Evolutionary conservation across 2,797 vertebrate species (phyloP).

Genomic region (Esox lucius): DNA sequence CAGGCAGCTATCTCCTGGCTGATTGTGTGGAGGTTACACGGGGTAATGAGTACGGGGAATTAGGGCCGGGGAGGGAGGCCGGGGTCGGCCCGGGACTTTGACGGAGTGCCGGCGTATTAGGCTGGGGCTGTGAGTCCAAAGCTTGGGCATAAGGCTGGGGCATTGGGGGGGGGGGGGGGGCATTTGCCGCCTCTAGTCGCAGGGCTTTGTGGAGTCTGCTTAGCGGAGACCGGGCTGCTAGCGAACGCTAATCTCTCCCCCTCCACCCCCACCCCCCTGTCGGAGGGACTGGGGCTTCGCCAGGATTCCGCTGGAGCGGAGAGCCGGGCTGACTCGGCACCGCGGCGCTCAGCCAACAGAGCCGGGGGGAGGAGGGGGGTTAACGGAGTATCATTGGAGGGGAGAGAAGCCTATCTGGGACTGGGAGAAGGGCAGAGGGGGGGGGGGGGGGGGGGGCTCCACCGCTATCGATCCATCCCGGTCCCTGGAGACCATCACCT

Average conservation of each 20-base stretch:
- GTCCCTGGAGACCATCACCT: conserved; percentile 37
- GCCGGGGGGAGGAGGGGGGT: conserved; percentile 16
- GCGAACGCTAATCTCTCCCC: conserved; percentile 46
- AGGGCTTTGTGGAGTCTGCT: conserved; percentile 47
- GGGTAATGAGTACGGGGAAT: not conserved
- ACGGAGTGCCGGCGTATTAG: not conserved
- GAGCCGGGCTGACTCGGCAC: conserved; percentile 13
- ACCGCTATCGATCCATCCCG: not conserved
- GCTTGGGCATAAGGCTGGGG: not conserved
- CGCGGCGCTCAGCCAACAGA: not conserved
- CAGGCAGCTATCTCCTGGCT: not conserved
- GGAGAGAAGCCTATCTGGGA: conserved; percentile 23
- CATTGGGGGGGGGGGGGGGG: too few species aligned
- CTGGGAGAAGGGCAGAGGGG: not conserved
- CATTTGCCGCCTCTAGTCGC: too few species aligned
- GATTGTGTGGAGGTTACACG: not conserved
- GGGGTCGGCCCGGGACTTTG: too few species aligned
- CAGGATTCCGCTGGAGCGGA: conserved; percentile 48
- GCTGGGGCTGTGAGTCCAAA: not conserved
- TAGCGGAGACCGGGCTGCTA: conserved; percentile 34
- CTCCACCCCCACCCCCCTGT: too few species aligned
- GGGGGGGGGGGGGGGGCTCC: not conserved
- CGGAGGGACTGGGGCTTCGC: conserved; percentile 43
- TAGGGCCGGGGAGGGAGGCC: not conserved
- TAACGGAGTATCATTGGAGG: conserved; percentile 27